Base-by-base conservation (phyloP, 2,888 invertebrate genomes). In the Crepidodera aurea region DNA sequence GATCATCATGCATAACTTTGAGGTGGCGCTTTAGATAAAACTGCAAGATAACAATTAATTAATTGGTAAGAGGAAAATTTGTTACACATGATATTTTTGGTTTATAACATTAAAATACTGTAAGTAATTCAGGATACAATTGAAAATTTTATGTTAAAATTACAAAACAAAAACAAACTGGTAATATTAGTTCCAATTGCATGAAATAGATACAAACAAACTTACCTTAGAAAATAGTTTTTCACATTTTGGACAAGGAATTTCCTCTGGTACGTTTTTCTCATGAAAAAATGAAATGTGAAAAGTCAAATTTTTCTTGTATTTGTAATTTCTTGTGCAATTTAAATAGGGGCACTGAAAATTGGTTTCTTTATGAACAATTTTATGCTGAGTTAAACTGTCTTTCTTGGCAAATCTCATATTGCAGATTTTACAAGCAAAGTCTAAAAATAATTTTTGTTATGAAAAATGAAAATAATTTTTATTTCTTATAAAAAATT, bases 201-300 rank as follows among this genome's bases (percentile, higher is more conserved):
- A n/a, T n/a, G n/a, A n/a, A n/a, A n/a, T n/a, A n/a, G n/a, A n/a
- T n/a, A n/a, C n/a, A n/a, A n/a, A n/a, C n/a, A n/a, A n/a, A n/a
- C n/a, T n/a, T n/a, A n/a, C n/a, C n/a, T n/a, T n/a, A n/a, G n/a
- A n/a, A 12, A 68, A 64, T 27, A 60, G 48, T 34, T 46, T 29
- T 25, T 50, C 48, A 62, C 75, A 74, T 18, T 61, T 51, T 69
- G 65, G 15, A 68, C 65, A 58, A 25, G 42, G 16, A 27, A 18
- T 67, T 48, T 59, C 44, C 34, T 12, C 39, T 8, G 4, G 8
- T 42, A 57, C 48, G 7, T 69, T 37, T 51, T 74, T 73, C 53
- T 72, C 68, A 54, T 76, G 77, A 40, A 65, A 68, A 34, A 44
- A 57, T 6, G 65, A 67, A 19, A 78, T 73, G 58, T 78, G 78